Conservation (phyloP, 37 sponge, comb jelly and placozoan species). For the Oscarella lobularis region DNA sequence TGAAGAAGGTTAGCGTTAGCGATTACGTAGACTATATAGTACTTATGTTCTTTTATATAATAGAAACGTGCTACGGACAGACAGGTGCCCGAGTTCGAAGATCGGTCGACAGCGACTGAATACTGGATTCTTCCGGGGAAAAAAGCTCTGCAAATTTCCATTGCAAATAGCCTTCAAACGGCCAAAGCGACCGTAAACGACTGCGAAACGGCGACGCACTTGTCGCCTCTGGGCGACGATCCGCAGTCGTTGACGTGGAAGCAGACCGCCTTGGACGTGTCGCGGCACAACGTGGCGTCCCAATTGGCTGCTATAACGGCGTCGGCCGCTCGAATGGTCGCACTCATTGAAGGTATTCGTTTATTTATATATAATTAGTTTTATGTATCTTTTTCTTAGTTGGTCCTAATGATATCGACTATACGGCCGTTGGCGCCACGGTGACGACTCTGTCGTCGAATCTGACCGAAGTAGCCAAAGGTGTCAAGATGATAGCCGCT, state of each 20-base stretch:
- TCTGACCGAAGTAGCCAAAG: constrained; percentile 86
- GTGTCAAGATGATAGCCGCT: constrained; percentile 68
- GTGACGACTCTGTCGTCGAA: constrained; percentile 92
- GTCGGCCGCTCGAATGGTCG: constrained; percentile 65
- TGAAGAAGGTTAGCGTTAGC: not conserved
- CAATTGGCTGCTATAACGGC: constrained; percentile 86
- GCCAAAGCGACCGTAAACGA: constrained; percentile 18
- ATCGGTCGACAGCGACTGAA: not conserved
- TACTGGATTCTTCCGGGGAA: not conserved
- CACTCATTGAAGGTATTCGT: constrained; percentile 37
- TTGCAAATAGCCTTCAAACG: constrained; percentile 9
- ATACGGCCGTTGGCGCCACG: constrained; percentile 84
- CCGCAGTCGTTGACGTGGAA: constrained; percentile 61
- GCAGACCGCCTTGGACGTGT: constrained; percentile 74
- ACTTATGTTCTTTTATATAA: not conserved
- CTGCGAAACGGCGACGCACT: constrained; percentile 14
- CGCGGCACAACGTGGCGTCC: constrained; percentile 78
- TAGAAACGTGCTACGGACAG: not conserved
- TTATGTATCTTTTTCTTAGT: not conserved
- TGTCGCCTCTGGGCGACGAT: constrained; percentile 17
- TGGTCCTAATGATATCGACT: constrained; percentile 75
- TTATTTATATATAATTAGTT: not conserved
- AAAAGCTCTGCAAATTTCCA: constrained; percentile 5
- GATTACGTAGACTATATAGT: not conserved
- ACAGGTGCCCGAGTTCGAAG: not conserved